phyloP scores from a whole-genome alignment of 1,140 invertebrate genomes.

The Lordiphosa collinella region DNA sequence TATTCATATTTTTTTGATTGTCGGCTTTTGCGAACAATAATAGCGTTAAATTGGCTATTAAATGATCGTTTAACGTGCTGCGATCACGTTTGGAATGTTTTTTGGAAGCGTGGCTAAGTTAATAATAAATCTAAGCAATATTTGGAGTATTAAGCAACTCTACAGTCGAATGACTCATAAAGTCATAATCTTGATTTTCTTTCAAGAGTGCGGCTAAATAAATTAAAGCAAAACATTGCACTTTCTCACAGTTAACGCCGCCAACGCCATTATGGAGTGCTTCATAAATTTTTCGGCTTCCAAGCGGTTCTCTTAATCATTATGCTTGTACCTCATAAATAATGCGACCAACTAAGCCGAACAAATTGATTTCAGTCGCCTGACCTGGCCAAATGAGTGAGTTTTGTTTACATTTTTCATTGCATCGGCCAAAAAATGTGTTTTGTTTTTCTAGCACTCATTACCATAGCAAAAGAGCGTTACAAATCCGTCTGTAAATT shows the following conservation, averaged over 20 bases:
- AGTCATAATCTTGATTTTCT: constrained; percentile 24
- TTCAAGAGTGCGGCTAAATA: constrained; percentile 20
- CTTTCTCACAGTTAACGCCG: constrained; percentile 37
- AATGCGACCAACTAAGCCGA: background rate
- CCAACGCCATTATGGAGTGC: background rate
- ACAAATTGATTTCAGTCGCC: constrained; percentile 4
- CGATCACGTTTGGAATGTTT: too few species aligned
- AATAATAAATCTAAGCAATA: constrained; percentile 30
- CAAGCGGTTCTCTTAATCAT: constrained; percentile 11
- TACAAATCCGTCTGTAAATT: too few species aligned
- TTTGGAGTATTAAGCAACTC: constrained; percentile 34
- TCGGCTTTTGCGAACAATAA: constrained; percentile 41
- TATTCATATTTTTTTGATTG: constrained; percentile 31
- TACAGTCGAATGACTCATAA: constrained; percentile 13
- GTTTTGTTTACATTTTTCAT: constrained; percentile 3
- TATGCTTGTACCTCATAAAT: constrained; percentile 13
- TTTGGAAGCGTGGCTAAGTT: constrained; percentile 44
- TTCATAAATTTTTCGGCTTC: constrained; percentile 1
- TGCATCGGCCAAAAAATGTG: too few species aligned
- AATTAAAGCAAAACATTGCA: constrained; percentile 33
- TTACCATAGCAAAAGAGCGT: too few species aligned
- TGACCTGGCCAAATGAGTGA: constrained; percentile 17
- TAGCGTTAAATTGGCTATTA: constrained; percentile 64
- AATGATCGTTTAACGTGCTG: constrained; percentile 62
- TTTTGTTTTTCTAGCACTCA: background rate